A percentile compares a stretch with the other conserved stretches of the same genome.
Evolutionary conservation across 2,797 vertebrate species (phyloP).

Genomic region (Balearica regulorum): DNA sequence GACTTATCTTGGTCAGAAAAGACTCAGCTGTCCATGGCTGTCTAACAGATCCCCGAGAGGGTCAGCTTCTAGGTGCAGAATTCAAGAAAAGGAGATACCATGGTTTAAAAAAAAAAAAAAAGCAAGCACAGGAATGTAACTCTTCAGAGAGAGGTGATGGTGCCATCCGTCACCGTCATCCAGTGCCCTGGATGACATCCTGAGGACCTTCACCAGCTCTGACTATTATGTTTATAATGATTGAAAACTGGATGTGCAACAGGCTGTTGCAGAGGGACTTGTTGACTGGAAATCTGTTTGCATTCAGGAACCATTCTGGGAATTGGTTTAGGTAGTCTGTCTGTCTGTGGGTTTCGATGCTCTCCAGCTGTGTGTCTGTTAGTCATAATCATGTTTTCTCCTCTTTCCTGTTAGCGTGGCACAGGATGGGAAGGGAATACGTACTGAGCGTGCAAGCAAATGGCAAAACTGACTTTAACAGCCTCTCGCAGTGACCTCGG

Average conservation of each 20-base stretch:
- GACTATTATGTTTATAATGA: background rate
- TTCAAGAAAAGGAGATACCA: background rate
- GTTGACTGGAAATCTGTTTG: background rate
- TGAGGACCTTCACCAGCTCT: background rate
- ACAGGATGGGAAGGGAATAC: background rate
- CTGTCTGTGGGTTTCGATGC: conserved; percentile 17
- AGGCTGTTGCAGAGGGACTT: background rate
- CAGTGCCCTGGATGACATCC: background rate
- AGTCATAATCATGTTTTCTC: conserved; percentile 26
- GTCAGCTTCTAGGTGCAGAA: background rate
- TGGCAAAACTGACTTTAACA: background rate
- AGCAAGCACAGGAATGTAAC: background rate
- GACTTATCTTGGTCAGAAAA: background rate
- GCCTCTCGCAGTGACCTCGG: background rate
- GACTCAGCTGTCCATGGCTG: fast-evolving
- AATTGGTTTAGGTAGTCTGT: background rate
- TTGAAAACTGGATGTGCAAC: background rate
- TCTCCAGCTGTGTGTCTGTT: conserved; percentile 42
- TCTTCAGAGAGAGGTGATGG: background rate
- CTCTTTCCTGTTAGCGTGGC: background rate
- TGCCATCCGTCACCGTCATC: background rate
- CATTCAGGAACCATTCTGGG: background rate
- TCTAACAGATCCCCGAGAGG: background rate
- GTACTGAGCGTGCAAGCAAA: background rate
- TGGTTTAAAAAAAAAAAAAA: background rate